Evolutionary conservation across 1,140 invertebrate genomes (phyloP).

Genomic region (Homarus americanus): DNA sequence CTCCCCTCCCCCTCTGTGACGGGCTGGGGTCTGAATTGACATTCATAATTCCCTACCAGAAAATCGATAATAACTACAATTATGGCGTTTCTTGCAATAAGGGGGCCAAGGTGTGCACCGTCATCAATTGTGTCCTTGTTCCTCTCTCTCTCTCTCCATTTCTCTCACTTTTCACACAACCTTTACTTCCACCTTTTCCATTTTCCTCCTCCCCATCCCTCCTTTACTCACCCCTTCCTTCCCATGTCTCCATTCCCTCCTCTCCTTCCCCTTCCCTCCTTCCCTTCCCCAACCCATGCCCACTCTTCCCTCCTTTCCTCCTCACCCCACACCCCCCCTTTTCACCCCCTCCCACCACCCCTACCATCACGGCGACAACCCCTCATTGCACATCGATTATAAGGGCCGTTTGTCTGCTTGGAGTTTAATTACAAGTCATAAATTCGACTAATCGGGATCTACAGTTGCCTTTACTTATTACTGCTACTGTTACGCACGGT

Average conservation of each 20-base stretch:
- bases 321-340: not conserved
- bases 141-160: slow-evolving; percentile 1
- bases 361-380: slow-evolving; percentile 33
- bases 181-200: not conserved
- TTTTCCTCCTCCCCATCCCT: not conserved
- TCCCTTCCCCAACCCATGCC: not conserved
- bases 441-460: slow-evolving; percentile 26
- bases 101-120: not conserved
- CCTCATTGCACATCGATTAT: slow-evolving; percentile 37
- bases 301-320: not conserved
- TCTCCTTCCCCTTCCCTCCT: slow-evolving; percentile 2
- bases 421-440: slow-evolving; percentile 49
- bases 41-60: slow-evolving; percentile 65
- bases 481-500: slow-evolving; percentile 29
- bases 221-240: not conserved
- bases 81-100: slow-evolving; percentile 42
- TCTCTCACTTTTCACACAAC: not conserved
- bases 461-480: slow-evolving; percentile 7
- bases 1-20: not conserved
- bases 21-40: slow-evolving; percentile 34
- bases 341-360: slow-evolving; percentile 10
- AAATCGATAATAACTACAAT: slow-evolving; percentile 63
- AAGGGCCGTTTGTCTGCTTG: slow-evolving; percentile 16
- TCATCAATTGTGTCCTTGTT: not conserved
- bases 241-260: not conserved